phyloP scores from a whole-genome alignment of 2,888 invertebrate species.

The Habroteleia sp. region DNA sequence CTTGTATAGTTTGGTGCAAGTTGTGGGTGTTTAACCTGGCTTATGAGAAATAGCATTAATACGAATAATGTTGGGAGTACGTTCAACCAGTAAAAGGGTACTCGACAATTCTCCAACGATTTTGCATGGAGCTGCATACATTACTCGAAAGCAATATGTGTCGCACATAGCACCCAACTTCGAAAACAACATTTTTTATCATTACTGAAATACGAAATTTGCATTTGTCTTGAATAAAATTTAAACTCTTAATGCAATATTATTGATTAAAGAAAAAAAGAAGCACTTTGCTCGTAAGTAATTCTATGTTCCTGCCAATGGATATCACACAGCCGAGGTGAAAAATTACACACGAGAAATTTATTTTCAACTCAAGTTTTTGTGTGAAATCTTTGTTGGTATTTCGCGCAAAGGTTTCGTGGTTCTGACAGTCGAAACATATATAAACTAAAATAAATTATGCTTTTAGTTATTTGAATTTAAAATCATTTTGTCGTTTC shows the following conservation, averaged over 20 bases:
- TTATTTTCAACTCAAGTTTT: not conserved
- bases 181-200: slow-evolving; percentile 25
- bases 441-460: not conserved
- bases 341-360: slow-evolving; percentile 2
- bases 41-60: slow-evolving; percentile 52
- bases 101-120: slow-evolving; percentile 16
- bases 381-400: not conserved
- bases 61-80: slow-evolving; percentile 11
- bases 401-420: not conserved
- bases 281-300: slow-evolving; percentile 13
- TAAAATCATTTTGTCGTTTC: too few relatives aligned
- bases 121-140: slow-evolving; percentile 14
- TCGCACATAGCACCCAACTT: slow-evolving; percentile 32
- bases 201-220: too few relatives aligned
- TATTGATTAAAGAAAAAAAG: not conserved
- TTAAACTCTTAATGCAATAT: not conserved
- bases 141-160: slow-evolving; percentile 39
- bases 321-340: not conserved
- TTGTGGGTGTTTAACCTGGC: slow-evolving; percentile 45
- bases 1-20: slow-evolving; percentile 26
- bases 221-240: slow-evolving; percentile 12
- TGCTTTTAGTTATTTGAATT: too few relatives aligned
- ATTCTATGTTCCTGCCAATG: not conserved
- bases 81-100: not conserved
- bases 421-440: not conserved